Evolutionary conservation across 1,140 invertebrate genomes (phyloP), one percentile per base, ranked within the genome.

Genomic region (Hermetia illucens): DNA sequence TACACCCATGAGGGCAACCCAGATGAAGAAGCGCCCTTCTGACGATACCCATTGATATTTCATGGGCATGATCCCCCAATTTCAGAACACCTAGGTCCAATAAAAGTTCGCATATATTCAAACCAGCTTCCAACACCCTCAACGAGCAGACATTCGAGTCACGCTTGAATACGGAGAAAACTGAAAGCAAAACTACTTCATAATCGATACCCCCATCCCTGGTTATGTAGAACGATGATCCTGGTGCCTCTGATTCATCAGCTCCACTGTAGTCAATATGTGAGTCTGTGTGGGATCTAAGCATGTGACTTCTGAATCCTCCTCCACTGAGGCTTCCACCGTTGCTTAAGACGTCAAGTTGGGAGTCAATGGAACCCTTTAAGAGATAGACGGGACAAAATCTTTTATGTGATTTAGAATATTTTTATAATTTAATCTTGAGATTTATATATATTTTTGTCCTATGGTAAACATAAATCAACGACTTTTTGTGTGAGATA

Each of bases 181-280:
- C 74, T 3, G 83, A 88, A 80, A 90, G 47, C 12, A 98, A 62
- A 2, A 98, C 77, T 6, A 97, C 82, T 61, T 82, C 75, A 43
- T 88, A 76, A 61, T 95, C 86, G 29, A 98, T 79, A 52, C 92
- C 82, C 1, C 95, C 95, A 51, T 96, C 88, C 51, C 82, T 80
- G 20, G 91, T 94, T 20, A 98, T 95, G 49, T 96, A 98, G 56
- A 78, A 75, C 12, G 78, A 63, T 0, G 91, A 89, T 1, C 93
- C 95, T 0, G 89, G 74, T 2, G 87, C 88, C 66, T 94, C 86
- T 3, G 74, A 75, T 46, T 89, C 82, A 45, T 83, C 79, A 20
- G 73, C 69, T 2, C 75, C 71, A 5, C 70, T 66, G 53, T 96
- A 96, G 25, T 79, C 82, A 30, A 96, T 95, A 47, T 94, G 90